A percentile compares a stretch with the other conserved stretches of the same genome.
These are phyloP conservation scores for Ictalurus furcatus DNA, from an alignment of 2,113 vertebrate genomes.

Conservation along the genomic window DNA sequence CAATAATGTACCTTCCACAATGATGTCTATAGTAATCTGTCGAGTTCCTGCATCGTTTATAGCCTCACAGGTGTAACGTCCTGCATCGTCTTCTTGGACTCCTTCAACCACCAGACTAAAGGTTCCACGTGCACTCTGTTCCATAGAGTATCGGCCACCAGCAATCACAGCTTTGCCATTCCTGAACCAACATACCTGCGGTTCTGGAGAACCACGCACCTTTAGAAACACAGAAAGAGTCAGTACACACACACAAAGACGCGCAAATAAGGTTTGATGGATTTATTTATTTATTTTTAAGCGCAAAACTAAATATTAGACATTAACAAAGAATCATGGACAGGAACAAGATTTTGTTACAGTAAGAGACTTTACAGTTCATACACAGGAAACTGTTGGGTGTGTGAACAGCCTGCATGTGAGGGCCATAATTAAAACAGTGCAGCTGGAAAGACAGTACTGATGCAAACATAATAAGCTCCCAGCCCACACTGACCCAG, in stretches of 20 bases:
- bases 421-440: constrained; percentile 45
- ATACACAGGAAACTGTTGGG: constrained; percentile 36
- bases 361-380: neutral
- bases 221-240: constrained; percentile 55
- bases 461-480: constrained; percentile 35
- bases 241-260: neutral
- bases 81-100: constrained; percentile 76
- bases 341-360: constrained; percentile 13
- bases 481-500: constrained; percentile 13
- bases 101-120: constrained; percentile 82
- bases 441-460: constrained; percentile 27
- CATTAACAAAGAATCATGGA: constrained; percentile 18
- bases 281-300: neutral
- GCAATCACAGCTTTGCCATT: constrained; percentile 76
- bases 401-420: constrained; percentile 39
- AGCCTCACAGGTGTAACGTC: constrained; percentile 88
- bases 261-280: neutral
- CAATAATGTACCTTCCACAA: constrained; percentile 78
- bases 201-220: constrained; percentile 87
- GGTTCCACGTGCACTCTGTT: constrained; percentile 74
- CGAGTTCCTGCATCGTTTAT: constrained; percentile 80
- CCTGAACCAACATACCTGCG: constrained; percentile 85
- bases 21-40: constrained; percentile 87
- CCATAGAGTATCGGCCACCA: constrained; percentile 70
- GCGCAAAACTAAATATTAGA: neutral